Percentiles rank a stretch among this genome's conserved stretches.
Conservation (phyloP, 1,140 invertebrate genomes). For the Ditylenchus dipsaci region DNA sequence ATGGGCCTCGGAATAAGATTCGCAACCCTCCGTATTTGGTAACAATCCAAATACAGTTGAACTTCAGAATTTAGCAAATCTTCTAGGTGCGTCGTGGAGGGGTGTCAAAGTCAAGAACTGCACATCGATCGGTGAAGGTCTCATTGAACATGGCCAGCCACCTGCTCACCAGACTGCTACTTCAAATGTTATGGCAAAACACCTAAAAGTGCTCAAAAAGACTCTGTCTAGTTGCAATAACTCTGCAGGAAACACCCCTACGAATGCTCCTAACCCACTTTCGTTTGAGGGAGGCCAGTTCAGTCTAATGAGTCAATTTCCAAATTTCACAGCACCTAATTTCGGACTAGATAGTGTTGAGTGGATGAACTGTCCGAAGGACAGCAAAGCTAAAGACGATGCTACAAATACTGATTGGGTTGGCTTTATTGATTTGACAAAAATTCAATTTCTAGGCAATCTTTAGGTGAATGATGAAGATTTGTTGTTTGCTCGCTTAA, state of each 20-base stretch:
- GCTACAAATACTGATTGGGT: not conserved
- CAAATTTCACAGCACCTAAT: not conserved
- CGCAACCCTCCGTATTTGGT: constrained; percentile 25
- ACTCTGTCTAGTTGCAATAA: not conserved
- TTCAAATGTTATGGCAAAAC: not conserved
- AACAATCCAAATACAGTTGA: too few species aligned
- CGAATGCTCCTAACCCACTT: not conserved
- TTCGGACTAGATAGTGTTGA: not conserved
- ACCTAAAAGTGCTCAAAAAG: not conserved
- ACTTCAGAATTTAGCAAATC: too few species aligned
- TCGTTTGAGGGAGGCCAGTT: not conserved
- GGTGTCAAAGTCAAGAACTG: constrained; percentile 29
- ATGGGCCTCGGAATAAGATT: not conserved
- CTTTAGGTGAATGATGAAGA: constrained; percentile 37
- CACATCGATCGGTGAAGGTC: not conserved
- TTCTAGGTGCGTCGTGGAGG: constrained; percentile 21
- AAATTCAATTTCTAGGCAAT: constrained; percentile 2
- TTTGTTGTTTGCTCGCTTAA: constrained; percentile 43
- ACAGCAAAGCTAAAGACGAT: constrained; percentile 7
- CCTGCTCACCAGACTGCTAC: not conserved
- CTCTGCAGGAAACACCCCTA: not conserved
- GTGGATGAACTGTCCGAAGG: not conserved
- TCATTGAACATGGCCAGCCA: too few species aligned
- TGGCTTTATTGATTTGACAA: not conserved
- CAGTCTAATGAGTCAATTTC: not conserved